Evolutionary conservation across 1,140 invertebrate genomes (phyloP).

Genomic region (Monochamus saltuarius): DNA sequence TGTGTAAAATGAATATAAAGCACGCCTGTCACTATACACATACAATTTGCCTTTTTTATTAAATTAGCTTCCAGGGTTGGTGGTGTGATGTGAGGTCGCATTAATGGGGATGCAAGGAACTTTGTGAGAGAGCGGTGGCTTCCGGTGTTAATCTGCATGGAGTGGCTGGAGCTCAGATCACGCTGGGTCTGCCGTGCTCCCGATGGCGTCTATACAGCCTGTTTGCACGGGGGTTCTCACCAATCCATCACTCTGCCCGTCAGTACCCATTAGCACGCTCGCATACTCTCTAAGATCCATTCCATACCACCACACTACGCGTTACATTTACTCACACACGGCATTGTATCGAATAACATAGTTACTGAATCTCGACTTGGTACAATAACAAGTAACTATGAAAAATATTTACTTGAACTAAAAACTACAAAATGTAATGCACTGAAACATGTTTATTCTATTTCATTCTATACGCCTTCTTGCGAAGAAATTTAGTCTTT

Average conservation of each 20-base stretch:
- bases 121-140: background rate
- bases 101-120: slow-evolving; percentile 5
- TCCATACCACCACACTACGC: slow-evolving; percentile 13
- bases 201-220: slow-evolving; percentile 14
- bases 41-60: slow-evolving; percentile 31
- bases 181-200: slow-evolving; percentile 3
- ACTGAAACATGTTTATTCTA: no score
- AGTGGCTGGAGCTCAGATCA: background rate
- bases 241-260: slow-evolving; percentile 61
- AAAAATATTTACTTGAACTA: no score
- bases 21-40: slow-evolving; percentile 3
- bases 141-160: slow-evolving; percentile 20
- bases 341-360: background rate
- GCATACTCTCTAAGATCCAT: slow-evolving; percentile 45
- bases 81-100: slow-evolving; percentile 12
- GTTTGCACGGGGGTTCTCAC: slow-evolving; percentile 43
- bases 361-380: slow-evolving; percentile 13
- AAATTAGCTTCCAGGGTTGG: slow-evolving; percentile 23
- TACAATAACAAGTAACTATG: background rate
- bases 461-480: no score
- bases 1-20: background rate
- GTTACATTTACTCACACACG: slow-evolving; percentile 17
- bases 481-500: no score
- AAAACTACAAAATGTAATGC: no score
- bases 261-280: slow-evolving; percentile 62